These are phyloP conservation scores for Bilobella aurantiaca DNA, from an alignment of 1,140 invertebrate species.

Conservation along the genomic window DNA sequence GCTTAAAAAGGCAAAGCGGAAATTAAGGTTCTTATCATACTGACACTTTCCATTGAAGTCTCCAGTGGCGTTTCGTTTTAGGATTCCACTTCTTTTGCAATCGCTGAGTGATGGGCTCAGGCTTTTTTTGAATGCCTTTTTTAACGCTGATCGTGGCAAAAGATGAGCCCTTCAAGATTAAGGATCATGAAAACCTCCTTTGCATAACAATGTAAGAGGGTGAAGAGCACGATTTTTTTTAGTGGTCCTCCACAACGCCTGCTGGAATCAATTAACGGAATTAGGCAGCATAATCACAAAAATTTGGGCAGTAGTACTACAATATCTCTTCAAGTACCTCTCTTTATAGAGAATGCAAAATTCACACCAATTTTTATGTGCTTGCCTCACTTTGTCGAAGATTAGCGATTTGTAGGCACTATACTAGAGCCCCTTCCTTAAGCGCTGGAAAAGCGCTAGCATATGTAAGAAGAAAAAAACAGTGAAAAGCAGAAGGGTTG, in stretches of 20 bases:
- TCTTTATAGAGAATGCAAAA: not conserved
- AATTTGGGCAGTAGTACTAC: not conserved
- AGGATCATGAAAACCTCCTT: not conserved
- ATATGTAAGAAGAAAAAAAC: too few relatives aligned
- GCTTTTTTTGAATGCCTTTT: too few relatives aligned
- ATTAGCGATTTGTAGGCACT: too few relatives aligned
- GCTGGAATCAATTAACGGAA: not conserved
- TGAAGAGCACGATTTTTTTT: not conserved
- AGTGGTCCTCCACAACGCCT: not conserved
- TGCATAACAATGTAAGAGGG: not conserved
- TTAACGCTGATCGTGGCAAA: too few relatives aligned
- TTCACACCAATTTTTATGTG: too few relatives aligned
- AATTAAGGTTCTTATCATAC: not conserved
- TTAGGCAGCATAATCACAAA: not conserved
- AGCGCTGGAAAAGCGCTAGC: too few relatives aligned
- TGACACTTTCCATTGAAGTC: not conserved
- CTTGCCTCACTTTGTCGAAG: too few relatives aligned
- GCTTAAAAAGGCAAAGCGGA: not conserved
- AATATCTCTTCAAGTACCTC: not conserved
- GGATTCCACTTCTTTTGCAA: not conserved
- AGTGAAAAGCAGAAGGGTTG: not conserved
- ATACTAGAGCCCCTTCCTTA: too few relatives aligned
- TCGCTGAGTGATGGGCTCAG: not conserved
- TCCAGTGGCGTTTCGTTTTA: not conserved
- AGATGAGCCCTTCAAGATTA: not conserved